Evolutionary conservation across 35 echinoderm and acorn worm genomes (phyloP).

Genomic region (Apostichopus parvimensis): DNA sequence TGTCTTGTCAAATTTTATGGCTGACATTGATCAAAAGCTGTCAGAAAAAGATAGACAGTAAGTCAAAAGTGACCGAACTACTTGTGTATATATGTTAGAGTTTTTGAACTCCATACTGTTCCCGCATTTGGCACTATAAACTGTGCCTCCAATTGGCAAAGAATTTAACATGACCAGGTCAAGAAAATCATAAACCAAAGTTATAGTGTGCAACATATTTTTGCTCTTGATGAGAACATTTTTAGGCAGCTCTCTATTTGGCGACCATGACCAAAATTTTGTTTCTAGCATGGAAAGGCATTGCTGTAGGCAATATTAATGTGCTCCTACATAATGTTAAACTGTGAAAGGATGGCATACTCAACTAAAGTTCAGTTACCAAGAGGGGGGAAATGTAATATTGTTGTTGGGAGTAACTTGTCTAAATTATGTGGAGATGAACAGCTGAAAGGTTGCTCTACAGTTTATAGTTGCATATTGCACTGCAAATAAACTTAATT

Average conservation of each 20-base stretch:
- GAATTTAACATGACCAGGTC: background rate
- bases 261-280: too few species aligned
- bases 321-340: background rate
- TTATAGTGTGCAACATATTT: too few species aligned
- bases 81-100: background rate
- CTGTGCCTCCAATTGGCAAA: background rate
- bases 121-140: background rate
- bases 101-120: slow-evolving; percentile 6
- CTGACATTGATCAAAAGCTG: slow-evolving; percentile 85
- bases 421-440: too few species aligned
- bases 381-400: too few species aligned
- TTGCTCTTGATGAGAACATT: too few species aligned
- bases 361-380: too few species aligned
- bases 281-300: too few species aligned
- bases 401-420: too few species aligned
- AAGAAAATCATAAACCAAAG: background rate
- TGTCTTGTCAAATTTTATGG: slow-evolving; percentile 69
- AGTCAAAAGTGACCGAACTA: background rate
- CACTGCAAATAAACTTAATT: too few species aligned
- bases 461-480: too few species aligned
- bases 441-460: too few species aligned
- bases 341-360: background rate
- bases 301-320: background rate
- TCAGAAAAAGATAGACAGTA: slow-evolving; percentile 76
- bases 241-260: too few species aligned